Percentiles rank a stretch among this genome's conserved stretches.
Evolutionary conservation across 2,888 invertebrate species (phyloP).

Genomic region (Trypoxylon attenuatum): DNA sequence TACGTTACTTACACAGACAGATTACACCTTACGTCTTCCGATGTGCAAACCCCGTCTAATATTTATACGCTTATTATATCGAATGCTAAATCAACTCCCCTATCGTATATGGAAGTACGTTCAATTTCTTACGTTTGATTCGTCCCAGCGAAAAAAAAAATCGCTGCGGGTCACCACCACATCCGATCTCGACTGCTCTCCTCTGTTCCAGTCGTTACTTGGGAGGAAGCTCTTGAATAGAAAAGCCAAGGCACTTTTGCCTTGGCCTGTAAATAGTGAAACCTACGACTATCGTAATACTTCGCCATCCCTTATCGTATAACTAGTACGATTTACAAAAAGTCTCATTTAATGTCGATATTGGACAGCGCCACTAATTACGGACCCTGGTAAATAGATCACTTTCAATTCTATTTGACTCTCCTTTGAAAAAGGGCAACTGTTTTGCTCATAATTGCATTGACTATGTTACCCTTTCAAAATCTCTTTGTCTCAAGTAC

Average conservation of each 20-base stretch:
- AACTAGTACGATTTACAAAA: not conserved
- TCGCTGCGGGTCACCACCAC: not conserved
- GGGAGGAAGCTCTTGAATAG: slow-evolving; percentile 34
- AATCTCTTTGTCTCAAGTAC: too few species aligned
- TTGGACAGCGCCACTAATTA: not conserved
- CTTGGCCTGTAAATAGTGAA: not conserved
- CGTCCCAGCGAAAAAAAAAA: too few species aligned
- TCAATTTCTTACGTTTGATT: not conserved
- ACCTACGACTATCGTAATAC: not conserved
- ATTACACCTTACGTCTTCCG: slow-evolving; percentile 20
- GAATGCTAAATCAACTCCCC: slow-evolving; percentile 25
- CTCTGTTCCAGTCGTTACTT: not conserved
- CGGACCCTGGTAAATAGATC: not conserved
- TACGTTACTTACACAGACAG: slow-evolving; percentile 25
- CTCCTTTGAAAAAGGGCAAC: not conserved
- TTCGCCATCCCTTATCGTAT: not conserved
- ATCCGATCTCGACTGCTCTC: not conserved
- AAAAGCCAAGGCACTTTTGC: slow-evolving; percentile 3
- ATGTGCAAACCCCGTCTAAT: slow-evolving; percentile 21
- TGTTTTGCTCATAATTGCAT: too few species aligned
- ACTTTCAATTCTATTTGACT: too few species aligned
- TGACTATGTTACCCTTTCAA: too few species aligned
- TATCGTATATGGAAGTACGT: slow-evolving; percentile 16
- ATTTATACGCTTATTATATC: slow-evolving; percentile 16
- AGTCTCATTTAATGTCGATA: not conserved